phyloP scores from a whole-genome alignment of 2,113 vertebrate genomes.

The Laticauda colubrina region DNA sequence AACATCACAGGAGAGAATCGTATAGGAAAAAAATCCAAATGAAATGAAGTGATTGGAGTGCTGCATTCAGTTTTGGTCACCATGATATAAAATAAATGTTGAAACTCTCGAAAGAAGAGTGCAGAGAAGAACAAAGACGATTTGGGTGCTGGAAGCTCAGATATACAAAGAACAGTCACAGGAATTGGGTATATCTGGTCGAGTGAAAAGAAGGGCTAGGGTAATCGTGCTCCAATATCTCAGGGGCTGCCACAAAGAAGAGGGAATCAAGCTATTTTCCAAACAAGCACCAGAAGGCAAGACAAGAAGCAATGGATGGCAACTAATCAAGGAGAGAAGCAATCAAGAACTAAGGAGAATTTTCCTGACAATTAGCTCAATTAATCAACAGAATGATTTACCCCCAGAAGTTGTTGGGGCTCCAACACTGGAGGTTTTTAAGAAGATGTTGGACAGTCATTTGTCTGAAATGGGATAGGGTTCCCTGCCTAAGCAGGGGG shows the following conservation, averaged over 20 bases:
- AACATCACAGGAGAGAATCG: background rate
- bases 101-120: background rate
- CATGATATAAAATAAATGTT: background rate
- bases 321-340: background rate
- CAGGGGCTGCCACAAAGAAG: background rate
- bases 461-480: background rate
- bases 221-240: background rate
- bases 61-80: background rate
- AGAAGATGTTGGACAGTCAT: background rate
- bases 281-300: background rate
- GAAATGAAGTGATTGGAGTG: background rate
- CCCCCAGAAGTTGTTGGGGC: too few relatives aligned
- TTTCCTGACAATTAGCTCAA: background rate
- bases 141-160: background rate
- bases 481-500: background rate
- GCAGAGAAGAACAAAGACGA: background rate
- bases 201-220: background rate
- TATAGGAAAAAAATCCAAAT: background rate
- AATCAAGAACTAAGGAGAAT: background rate
- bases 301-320: background rate
- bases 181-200: background rate
- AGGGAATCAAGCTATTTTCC: background rate
- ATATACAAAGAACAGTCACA: background rate
- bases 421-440: background rate
- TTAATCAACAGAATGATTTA: background rate